phyloP scores from a whole-genome alignment of 2,113 vertebrate genomes.

The Rhizomys pruinosus region DNA sequence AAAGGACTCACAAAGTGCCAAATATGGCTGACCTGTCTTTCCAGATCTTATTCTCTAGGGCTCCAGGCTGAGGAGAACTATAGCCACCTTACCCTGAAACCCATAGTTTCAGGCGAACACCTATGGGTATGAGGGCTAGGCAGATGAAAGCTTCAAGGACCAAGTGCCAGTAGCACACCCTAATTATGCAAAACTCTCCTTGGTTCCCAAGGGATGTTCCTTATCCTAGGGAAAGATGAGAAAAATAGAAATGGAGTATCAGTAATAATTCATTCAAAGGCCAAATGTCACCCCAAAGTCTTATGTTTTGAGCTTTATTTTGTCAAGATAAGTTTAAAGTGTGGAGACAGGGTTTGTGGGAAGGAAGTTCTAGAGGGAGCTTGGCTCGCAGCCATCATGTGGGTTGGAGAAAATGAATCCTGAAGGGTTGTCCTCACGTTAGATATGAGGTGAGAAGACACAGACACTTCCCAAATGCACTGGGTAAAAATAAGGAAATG shows the following conservation, averaged over 20 bases:
- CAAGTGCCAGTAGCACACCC: slow-evolving; percentile 56
- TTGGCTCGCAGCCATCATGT: background rate
- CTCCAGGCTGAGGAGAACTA: background rate
- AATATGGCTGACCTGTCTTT: background rate
- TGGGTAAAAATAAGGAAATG: slow-evolving; percentile 5
- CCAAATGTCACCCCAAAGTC: slow-evolving; percentile 42
- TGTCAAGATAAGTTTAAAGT: slow-evolving; percentile 19
- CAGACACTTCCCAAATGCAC: background rate
- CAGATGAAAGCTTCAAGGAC: slow-evolving; percentile 33
- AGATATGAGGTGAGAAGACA: slow-evolving; percentile 26
- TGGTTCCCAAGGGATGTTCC: slow-evolving; percentile 64
- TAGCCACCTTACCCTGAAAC: background rate
- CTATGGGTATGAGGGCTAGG: background rate
- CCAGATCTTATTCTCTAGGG: slow-evolving; percentile 17
- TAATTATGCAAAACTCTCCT: slow-evolving; percentile 41
- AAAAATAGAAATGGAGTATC: slow-evolving; percentile 67
- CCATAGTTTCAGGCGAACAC: background rate
- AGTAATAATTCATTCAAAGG: slow-evolving; percentile 39
- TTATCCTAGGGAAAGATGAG: slow-evolving; percentile 57
- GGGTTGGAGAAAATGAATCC: background rate
- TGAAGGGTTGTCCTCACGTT: background rate
- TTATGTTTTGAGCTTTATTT: slow-evolving; percentile 30
- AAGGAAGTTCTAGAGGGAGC: background rate
- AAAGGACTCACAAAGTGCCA: background rate
- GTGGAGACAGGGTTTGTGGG: background rate